phyloP scores from a whole-genome alignment of 1,140 invertebrate genomes.

The Pseudoatta argentina region DNA sequence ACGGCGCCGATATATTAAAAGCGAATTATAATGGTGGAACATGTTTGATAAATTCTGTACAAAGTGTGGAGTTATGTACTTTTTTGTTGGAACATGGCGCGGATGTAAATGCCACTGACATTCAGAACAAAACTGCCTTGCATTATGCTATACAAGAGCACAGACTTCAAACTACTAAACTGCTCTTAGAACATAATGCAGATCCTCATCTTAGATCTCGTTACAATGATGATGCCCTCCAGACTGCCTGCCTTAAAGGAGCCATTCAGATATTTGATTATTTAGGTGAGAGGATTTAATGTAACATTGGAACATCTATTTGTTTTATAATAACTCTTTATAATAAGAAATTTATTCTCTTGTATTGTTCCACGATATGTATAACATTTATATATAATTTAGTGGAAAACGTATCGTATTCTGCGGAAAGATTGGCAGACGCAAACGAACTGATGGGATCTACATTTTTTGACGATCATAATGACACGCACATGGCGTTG shows the following conservation, averaged over 20 bases:
- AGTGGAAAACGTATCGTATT: conserved; percentile 87
- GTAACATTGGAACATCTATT: not conserved
- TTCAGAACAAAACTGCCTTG: conserved; percentile 96
- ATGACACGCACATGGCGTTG: conserved; percentile 89
- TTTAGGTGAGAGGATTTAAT: conserved; percentile 87
- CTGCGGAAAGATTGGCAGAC: conserved; percentile 91
- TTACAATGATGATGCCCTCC: conserved; percentile 96
- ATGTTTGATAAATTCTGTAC: conserved; percentile 97
- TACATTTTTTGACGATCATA: conserved; percentile 94
- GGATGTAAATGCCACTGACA: conserved; percentile 94
- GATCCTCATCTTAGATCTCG: conserved; percentile 92
- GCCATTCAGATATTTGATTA: conserved; percentile 93
- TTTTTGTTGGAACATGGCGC: conserved; percentile 93
- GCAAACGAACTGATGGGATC: conserved; percentile 94
- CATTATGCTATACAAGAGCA: conserved; percentile 98
- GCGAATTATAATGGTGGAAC: conserved; percentile 97
- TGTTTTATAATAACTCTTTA: not conserved
- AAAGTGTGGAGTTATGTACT: conserved; percentile 93
- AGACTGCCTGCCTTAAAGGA: conserved; percentile 96
- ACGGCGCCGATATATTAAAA: conserved; percentile 94
- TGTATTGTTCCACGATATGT: not conserved
- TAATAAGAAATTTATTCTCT: conserved; percentile 12
- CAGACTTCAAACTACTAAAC: conserved; percentile 93
- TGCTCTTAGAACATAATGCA: conserved; percentile 93
- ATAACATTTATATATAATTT: conserved; percentile 38